Base-by-base conservation (phyloP, 2,888 invertebrate genomes). In the Dorcus hopei region DNA sequence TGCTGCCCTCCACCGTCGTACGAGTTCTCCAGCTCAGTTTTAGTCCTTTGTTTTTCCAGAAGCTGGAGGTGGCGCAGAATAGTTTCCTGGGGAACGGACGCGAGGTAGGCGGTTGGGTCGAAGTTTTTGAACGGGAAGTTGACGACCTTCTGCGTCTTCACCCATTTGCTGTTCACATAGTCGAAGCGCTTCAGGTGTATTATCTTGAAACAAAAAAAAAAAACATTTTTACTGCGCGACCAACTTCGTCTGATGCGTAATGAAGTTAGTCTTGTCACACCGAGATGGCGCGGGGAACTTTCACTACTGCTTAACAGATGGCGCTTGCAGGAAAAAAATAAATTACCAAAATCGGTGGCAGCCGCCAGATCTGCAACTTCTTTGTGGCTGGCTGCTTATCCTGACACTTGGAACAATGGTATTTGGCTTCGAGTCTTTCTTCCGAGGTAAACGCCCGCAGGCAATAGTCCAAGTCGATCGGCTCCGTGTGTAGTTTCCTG, bases 131-230 rank as follows among this genome's bases (percentile, higher is more conserved):
- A 87, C 0, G 95, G 94, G 75, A 95, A 95, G 73, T 93, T 90
- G 0, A 95, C 95, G 23, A 92, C 91, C 76, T 95, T 95, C 74
- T 94, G 94, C 0, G 95, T 95, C 76, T 96, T 96, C 23, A 95
- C 91, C 95, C 95, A 96, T 72, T 93, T 89, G 73, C 87, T 90
- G 79, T 93, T 91, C 54, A 93, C 88, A 76, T 86, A 93, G 76
- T 95, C 95, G 80, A 96, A 96, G 2, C 96, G 86, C 77, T 96
- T 96, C 64, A 96, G 80, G 76, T 96, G 95, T 53, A 96, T 86
- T 72, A 96, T 93, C 94, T 95, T 77, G 14, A 23, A 49, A 33
- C n/a, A 14, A 53, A 14, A 23, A 14, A 5, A 42, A 42, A 41
- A 2, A 9, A 42, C 5, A 42, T 42, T 42, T 7, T 42, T 6